Evolutionary conservation across 2,888 invertebrate genomes (phyloP), one percentile per base, ranked within the genome.

Genomic region (Antheraea assamensis): DNA sequence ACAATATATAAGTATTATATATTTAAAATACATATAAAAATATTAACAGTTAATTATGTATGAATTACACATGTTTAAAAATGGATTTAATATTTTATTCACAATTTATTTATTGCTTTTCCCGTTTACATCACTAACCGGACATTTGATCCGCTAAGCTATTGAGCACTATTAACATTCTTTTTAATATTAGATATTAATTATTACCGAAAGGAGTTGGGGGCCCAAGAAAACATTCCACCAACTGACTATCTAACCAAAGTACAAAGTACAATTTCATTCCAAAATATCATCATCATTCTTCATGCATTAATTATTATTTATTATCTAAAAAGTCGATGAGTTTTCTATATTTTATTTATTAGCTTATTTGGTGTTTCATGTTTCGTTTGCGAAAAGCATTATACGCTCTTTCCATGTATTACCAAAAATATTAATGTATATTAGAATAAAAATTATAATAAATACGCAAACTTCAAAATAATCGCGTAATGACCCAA

Each of bases 241-340:
- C 91, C 77, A 85, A 88, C 88, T 87, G 88, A 88, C 88, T 87
- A 85, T 82, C 85, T 89, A 86, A 87, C 86, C 88, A 83, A 86
- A 85, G 87, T 87, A 86, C 86, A 87, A 89, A 90, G 89, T 86
- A 85, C 85, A 89, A 90, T 81, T 81, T 68, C 68, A 68, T 68
- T 92, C 92, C 93, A 93, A 92, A 92, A 93, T 93, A 93, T 88
- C 85, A 85, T 84, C 85, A 75, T 82, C 80, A 80, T 79, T 83
- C 85, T 84, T 85, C 87, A 85, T 87, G 87, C 87, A 84, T 87
- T 91, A 86, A 87, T 86, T 85, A 88, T 89, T 91, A 92, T 91
- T 91, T 93, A 93, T 92, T 92, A 93, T 90, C 93, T 94, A 94
- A 92, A 90, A 92, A 94, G 92, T 95, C 94, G 94, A 93, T 93